Evolutionary conservation across 2,113 vertebrate species (phyloP).

Genomic region (Syrmaticus mikado): DNA sequence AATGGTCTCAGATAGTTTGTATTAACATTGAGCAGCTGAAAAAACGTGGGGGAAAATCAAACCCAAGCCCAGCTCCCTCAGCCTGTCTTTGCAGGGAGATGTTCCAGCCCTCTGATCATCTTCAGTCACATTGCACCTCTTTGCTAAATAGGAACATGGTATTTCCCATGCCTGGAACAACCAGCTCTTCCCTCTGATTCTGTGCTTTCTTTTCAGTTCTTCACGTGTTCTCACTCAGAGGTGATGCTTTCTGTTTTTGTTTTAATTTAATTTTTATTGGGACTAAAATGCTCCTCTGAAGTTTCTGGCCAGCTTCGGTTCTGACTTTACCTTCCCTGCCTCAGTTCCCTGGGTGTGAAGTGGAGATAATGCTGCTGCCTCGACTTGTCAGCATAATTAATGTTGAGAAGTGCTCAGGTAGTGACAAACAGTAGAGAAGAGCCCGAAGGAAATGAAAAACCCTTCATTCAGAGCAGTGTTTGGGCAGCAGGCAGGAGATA

Average conservation of each 20-base stretch:
- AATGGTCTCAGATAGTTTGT: rapidly evolving
- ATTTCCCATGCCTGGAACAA: not conserved
- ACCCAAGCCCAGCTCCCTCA: no score
- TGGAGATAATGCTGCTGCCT: constrained; percentile 51
- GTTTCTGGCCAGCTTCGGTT: not conserved
- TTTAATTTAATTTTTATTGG: not conserved
- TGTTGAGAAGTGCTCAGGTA: constrained; percentile 33
- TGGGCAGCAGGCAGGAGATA: constrained; percentile 60
- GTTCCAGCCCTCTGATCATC: no score
- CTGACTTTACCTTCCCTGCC: not conserved
- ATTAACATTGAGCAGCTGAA: rapidly evolving
- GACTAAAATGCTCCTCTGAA: not conserved
- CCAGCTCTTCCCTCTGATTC: not conserved
- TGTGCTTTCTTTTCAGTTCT: not conserved
- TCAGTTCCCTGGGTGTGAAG: constrained; percentile 11
- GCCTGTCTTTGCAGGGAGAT: no score
- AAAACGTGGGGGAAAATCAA: not conserved
- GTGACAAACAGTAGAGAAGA: constrained; percentile 48
- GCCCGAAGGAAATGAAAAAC: constrained; percentile 70
- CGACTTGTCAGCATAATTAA: constrained; percentile 64
- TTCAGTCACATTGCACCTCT: rapidly evolving
- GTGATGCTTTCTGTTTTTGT: not conserved
- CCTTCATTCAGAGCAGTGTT: constrained; percentile 12
- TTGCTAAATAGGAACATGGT: not conserved
- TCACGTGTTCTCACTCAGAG: not conserved